Percentiles rank a stretch among this genome's conserved stretches.
Conservation (phyloP, 2,888 invertebrate species). For the Empis livida region DNA sequence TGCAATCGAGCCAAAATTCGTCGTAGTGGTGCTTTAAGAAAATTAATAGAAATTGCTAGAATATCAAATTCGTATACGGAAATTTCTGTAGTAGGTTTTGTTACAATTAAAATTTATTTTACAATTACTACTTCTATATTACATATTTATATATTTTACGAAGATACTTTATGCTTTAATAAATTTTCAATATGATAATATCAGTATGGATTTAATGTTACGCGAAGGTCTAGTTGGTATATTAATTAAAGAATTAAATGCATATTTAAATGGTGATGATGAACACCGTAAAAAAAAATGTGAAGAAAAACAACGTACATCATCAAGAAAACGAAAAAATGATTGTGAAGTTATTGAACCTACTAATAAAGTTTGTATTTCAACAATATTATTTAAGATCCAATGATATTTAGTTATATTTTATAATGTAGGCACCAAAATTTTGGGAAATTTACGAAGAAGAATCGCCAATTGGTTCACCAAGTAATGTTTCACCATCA, state of each 20-base stretch:
- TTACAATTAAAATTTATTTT: not conserved
- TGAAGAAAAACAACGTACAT: slow-evolving; percentile 22
- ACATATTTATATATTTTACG: not conserved
- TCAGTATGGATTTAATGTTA: slow-evolving; percentile 39
- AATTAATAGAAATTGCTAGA: slow-evolving; percentile 27
- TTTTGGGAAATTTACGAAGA: slow-evolving; percentile 23
- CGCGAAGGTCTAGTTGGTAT: slow-evolving; percentile 41
- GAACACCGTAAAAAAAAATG: slow-evolving; percentile 27
- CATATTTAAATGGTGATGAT: slow-evolving; percentile 24
- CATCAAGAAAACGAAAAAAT: slow-evolving; percentile 25
- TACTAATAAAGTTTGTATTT: not conserved
- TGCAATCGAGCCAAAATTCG: slow-evolving; percentile 35
- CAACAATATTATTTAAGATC: not conserved
- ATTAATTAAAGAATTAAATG: slow-evolving; percentile 37
- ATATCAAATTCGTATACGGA: slow-evolving; percentile 26
- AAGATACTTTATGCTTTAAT: slow-evolving; percentile 35
- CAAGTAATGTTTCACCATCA: slow-evolving; percentile 23
- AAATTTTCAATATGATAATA: slow-evolving; percentile 37
- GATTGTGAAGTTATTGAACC: not conserved
- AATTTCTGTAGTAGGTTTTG: slow-evolving; percentile 22
- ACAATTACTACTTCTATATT: no score
- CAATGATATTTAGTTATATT: slow-evolving; percentile 16
- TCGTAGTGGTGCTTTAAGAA: slow-evolving; percentile 29
- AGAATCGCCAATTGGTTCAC: slow-evolving; percentile 32
- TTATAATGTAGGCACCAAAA: slow-evolving; percentile 14